Base-by-base conservation (phyloP, 1,140 invertebrate genomes). In the Asobara japonica region DNA sequence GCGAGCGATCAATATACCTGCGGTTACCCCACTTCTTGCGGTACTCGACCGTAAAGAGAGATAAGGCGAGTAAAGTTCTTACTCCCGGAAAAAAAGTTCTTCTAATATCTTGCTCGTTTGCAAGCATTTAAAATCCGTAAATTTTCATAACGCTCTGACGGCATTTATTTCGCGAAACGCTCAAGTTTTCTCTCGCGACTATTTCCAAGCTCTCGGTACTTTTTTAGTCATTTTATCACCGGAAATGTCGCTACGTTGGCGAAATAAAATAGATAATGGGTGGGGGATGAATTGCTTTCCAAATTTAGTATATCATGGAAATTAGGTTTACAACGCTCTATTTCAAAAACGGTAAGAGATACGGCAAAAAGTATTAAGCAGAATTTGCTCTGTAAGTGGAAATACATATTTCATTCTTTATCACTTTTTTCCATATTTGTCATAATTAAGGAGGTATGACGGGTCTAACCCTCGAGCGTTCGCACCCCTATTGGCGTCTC, bases 51-150 rank as follows among this genome's bases (percentile, higher is more conserved):
- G 79, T 82, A 79, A 82, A 82, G 71, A 64, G 11, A 77, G 80
- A 82, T 82, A 82, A 82, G 79, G 25, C 51, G 36, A 67, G 30
- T 72, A 51, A 80, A 82, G 73, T 80, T 80, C 78, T 48, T 56
- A 65, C 36, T 38, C 36, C 73, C 41, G 66, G 27, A 45, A 29
- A 38, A n/a, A n/a, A 72, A 74, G 72, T 78, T 74, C 71, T 80
- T 78, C 13, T 73, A 72, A 77, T 64, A 62, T 41, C 67, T 60
- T 48, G 64, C 31, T 64, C 75, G 64, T 76, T 68, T 71, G 65
- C 65, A 65, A 29, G 74, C 78, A 79, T 80, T 80, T 82, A 79
- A 80, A 80, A 82, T 79, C 74, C 76, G 78, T 82, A 81, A 82
- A 81, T 82, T 82, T 80, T 78, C 77, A 77, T 78, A 77, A 80